Percentiles rank a stretch among this genome's conserved stretches.
Evolutionary conservation across 1,140 invertebrate genomes (phyloP).

Genomic region (Stegodyphus mimosarum): DNA sequence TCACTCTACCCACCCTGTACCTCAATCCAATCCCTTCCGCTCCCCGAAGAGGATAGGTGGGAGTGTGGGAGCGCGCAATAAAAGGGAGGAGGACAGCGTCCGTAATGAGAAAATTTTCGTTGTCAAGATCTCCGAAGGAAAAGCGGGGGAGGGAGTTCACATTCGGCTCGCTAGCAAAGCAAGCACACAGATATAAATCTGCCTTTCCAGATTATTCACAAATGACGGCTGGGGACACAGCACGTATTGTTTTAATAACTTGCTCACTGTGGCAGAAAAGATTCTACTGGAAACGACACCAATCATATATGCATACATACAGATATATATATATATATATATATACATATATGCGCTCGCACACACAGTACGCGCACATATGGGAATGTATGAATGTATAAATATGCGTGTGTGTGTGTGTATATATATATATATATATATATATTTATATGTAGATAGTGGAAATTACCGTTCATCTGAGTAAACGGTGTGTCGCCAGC

Average conservation of each 20-base stretch:
- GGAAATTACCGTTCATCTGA: constrained; percentile 53
- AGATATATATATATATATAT: neutral
- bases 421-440: constrained; percentile 28
- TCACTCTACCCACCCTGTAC: constrained; percentile 34
- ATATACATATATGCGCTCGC: neutral
- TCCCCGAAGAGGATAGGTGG: constrained; percentile 2
- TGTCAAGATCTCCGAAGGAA: constrained; percentile 57
- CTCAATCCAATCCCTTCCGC: constrained; percentile 2
- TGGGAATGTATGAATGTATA: too few species aligned
- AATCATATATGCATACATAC: neutral
- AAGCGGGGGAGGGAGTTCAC: constrained; percentile 1
- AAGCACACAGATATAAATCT: constrained; percentile 55
- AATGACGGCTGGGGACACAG: constrained; percentile 38
- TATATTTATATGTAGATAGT: constrained; percentile 48
- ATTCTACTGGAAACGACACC: constrained; percentile 56
- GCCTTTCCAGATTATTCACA: constrained; percentile 45
- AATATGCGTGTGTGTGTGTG: neutral
- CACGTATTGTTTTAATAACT: constrained; percentile 61
- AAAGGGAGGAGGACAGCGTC: constrained; percentile 24
- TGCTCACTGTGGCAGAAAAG: constrained; percentile 56
- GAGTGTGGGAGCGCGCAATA: neutral
- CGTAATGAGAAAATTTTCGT: constrained; percentile 59
- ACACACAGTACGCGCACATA: too few species aligned
- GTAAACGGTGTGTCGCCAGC: constrained; percentile 50
- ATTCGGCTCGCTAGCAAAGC: neutral